A percentile compares a stretch with the other conserved stretches of the same genome.
Conservation (phyloP, 2,888 invertebrate species). For the Pyrochroa serraticornis region DNA sequence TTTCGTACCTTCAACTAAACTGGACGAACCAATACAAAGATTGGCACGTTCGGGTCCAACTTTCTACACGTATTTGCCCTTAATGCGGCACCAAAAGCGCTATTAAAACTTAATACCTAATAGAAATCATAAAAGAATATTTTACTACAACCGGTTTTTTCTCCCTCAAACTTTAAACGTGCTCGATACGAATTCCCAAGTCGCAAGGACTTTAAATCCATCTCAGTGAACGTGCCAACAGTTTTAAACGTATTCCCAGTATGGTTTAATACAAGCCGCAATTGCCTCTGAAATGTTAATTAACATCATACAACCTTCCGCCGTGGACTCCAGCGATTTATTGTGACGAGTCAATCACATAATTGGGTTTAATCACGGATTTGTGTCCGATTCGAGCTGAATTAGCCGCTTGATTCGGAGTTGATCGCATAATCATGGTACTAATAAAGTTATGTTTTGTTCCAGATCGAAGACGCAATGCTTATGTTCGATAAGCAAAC, state of each 20-base stretch:
- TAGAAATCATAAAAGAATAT: not conserved
- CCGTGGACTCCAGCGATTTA: slow-evolving; percentile 27
- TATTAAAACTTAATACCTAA: too few relatives aligned
- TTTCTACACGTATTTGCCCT: not conserved
- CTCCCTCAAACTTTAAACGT: not conserved
- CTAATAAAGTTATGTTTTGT: slow-evolving; percentile 59
- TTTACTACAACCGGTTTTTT: not conserved
- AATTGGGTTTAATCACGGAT: slow-evolving; percentile 36
- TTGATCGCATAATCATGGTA: not conserved
- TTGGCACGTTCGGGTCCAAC: not conserved
- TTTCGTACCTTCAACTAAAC: too few relatives aligned
- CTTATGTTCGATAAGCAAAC: slow-evolving; percentile 99
- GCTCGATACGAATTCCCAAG: too few relatives aligned
- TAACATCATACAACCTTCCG: not conserved
- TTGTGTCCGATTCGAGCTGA: slow-evolving; percentile 23
- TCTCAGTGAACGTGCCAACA: not conserved
- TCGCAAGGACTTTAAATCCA: not conserved
- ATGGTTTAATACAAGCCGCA: too few relatives aligned
- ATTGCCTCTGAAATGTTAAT: too few relatives aligned
- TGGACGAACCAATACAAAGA: too few relatives aligned
- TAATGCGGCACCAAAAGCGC: too few relatives aligned
- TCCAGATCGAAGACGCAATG: slow-evolving; percentile 99
- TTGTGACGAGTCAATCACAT: slow-evolving; percentile 39
- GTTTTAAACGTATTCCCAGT: not conserved
- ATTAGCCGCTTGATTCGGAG: too few relatives aligned